These are phyloP conservation scores for Drosophila elegans DNA, from an alignment of 1,140 invertebrate genomes.

Conservation along the genomic window DNA sequence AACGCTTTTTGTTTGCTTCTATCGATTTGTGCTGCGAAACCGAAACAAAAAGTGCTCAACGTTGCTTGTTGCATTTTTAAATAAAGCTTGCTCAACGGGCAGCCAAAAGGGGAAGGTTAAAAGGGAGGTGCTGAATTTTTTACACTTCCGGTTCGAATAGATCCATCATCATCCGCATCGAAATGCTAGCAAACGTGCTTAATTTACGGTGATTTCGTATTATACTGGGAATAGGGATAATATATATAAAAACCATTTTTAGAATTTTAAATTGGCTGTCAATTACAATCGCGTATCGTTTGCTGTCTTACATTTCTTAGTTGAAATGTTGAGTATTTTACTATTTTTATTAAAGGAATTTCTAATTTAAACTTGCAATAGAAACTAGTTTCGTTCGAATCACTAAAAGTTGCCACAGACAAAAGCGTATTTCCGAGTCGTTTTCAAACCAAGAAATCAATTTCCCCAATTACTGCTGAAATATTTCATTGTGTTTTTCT, in stretches of 20 bases:
- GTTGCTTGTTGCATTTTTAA: conserved; percentile 80
- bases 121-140: conserved; percentile 1
- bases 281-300: too few species aligned
- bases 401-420: neutral
- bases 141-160: conserved; percentile 16
- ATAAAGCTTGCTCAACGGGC: conserved; percentile 31
- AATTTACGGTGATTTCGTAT: neutral
- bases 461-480: conserved; percentile 18
- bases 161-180: conserved; percentile 19
- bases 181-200: conserved; percentile 12
- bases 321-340: too few species aligned
- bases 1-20: conserved; percentile 40
- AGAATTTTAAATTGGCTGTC: too few species aligned
- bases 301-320: too few species aligned
- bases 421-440: neutral
- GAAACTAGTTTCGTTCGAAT: too few species aligned
- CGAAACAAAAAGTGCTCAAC: conserved; percentile 27
- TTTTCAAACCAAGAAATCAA: neutral
- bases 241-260: too few species aligned
- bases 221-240: too few species aligned
- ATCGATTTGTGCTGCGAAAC: conserved; percentile 60
- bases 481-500: conserved; percentile 18
- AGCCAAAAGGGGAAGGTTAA: neutral
- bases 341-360: too few species aligned
- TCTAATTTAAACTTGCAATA: too few species aligned